Base-by-base conservation (phyloP, 2,797 vertebrate genomes). In the Spinibarbus caldwelli region DNA sequence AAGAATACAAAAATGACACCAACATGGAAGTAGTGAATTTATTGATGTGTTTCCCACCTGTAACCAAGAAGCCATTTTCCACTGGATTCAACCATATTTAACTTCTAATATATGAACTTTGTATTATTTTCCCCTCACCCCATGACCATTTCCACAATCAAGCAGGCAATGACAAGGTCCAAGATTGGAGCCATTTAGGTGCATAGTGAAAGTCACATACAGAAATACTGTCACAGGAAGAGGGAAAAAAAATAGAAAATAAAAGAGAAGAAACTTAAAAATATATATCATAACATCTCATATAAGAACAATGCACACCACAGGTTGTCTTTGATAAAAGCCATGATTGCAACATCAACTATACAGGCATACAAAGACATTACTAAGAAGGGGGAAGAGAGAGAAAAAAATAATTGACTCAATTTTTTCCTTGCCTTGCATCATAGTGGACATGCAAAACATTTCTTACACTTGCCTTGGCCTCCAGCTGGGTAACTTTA, bases 21-120 rank as follows among this genome's bases (percentile, higher is more conserved):
- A 72, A 66, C 79, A 90, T 96, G 97, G 96, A 97, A 98, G 97
- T 97, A 97, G 96, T 97, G 94, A 95, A 93, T 99, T 99, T 99
- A 99, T 99, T 99, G 96, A 97, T 94, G 96, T 96, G 95, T 96
- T 95, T 95, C 96, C 95, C 93, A 94, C 95, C 95, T 95, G 88
- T 90, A 94, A 92, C 91, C 91, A 93, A 91, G 92, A 93, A 93
- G 91, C 90, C 84, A 85, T 90, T 94, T 93, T 94, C 90, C 87
- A 93, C 47, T 90, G 89, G 82, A 93, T 91, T 92, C 90, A 89
- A 91, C 91, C 89, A 87, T 87, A 84, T 85, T 89, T 86, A 88
- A 90, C 87, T 38, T 93, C 90, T 93, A 92, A 93, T 94, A 82
- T 68, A 93, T 90, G 89, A 87, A 91, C 92, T 91, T 92, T 91